Base-by-base conservation (phyloP, 1,140 invertebrate species). In the Rhopalosiphum maidis region DNA sequence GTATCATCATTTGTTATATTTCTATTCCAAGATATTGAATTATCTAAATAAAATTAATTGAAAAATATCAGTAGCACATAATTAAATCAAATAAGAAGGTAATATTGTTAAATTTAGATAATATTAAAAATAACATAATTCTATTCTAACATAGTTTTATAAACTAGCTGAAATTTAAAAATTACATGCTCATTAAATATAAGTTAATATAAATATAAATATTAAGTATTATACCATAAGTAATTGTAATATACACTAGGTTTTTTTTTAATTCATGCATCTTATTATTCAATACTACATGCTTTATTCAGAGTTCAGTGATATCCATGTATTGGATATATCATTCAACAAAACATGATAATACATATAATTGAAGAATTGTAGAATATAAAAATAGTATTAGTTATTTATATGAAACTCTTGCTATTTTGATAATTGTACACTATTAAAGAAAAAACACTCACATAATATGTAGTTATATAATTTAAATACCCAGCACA, bases 1-100 rank as follows among this genome's bases (percentile, higher is more conserved):
- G 91, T 93, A 18, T 93, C 91, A 93, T 93, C 77, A 86, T 93
- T 93, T 83, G 91, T 93, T 30, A 93, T n/a, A 54, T 93, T 93
- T 54, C n/a, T 93, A 25, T 93, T 86, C 91, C 91, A 93, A 9
- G 91, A 93, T 54, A 85, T 60, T 86, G 91, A 93, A 54, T 86
- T 93, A 46, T 93, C 91, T 93, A 86, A 86, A 55, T 21, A 23
- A 68, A 68, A 90, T 90, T 18, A 43, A 85, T 43, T n/a, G 1
- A 43, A 41, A 41, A 48, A 46, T 46, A 46, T 87, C 25, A 87
- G 18, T 46, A 37, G 2, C 85, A 87, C 30, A 25, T 46, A 9
- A 86, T 83, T 86, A 30, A 30, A 25, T 43, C n/a, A 23, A 83
- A 83, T 83, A 83, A 37, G 5, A 37, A 82, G 35, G 82, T 83